Percentiles rank a stretch among this genome's conserved stretches.
These are phyloP conservation scores for Spermophilus dauricus DNA, from an alignment of 2,113 vertebrate genomes.

Conservation along the genomic window DNA sequence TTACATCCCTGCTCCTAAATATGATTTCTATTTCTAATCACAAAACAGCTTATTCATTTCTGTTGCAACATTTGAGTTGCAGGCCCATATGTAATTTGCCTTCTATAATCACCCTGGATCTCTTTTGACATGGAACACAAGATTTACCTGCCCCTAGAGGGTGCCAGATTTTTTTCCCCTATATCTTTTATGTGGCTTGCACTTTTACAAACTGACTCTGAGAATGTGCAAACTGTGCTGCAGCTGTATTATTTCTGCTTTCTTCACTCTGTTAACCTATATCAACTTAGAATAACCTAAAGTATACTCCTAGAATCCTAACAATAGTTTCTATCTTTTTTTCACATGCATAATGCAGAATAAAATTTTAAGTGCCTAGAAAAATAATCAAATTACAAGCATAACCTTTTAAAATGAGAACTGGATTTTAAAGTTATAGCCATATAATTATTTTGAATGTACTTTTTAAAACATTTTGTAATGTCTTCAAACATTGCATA, in stretches of 20 bases:
- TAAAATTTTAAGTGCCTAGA: not conserved
- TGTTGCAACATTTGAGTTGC: not conserved
- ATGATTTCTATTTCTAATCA: slow-evolving; percentile 45
- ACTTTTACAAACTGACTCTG: slow-evolving; percentile 63
- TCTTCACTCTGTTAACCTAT: not conserved
- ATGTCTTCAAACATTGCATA: not conserved
- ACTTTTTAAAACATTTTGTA: not conserved
- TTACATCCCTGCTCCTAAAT: not conserved
- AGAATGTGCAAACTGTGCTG: not conserved
- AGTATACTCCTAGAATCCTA: not conserved
- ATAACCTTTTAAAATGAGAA: slow-evolving; percentile 19
- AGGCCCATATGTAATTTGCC: slow-evolving; percentile 22
- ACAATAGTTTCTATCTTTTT: not conserved
- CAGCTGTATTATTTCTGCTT: slow-evolving; percentile 37
- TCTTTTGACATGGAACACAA: not conserved
- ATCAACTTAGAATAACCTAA: slow-evolving; percentile 3
- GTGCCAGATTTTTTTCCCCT: slow-evolving; percentile 41
- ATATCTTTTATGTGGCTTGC: slow-evolving; percentile 4
- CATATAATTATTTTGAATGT: not conserved
- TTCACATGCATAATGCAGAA: not conserved
- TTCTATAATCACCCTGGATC: slow-evolving; percentile 22
- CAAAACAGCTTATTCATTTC: not conserved
- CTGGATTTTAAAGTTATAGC: not conserved
- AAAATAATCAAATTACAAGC: not conserved
- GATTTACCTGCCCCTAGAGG: slow-evolving; percentile 41